These are phyloP conservation scores for Eubasilissa splendida DNA, from an alignment of 2,888 invertebrate species.

Conservation along the genomic window DNA sequence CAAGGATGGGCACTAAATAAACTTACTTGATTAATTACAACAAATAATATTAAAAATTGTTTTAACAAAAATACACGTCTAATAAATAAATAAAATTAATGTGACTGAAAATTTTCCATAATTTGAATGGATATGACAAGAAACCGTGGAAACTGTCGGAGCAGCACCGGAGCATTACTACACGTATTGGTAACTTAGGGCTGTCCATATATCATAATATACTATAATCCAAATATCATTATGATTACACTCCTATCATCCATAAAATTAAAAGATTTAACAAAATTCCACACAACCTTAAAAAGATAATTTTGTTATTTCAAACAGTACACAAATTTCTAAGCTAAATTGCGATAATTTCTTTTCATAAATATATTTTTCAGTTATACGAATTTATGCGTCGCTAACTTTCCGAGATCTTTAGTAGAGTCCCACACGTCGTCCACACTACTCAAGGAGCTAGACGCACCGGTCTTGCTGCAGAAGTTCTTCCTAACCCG, in stretches of 20 bases:
- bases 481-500: conserved; percentile 64
- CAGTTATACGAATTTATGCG: conserved; percentile 47
- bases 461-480: conserved; percentile 66
- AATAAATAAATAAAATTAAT: too few species aligned
- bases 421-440: conserved; percentile 61
- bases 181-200: too few species aligned
- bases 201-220: too few species aligned
- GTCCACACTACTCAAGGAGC: conserved; percentile 66
- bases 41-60: conserved; percentile 17
- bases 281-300: conserved; percentile 9
- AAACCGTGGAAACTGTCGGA: too few species aligned
- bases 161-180: too few species aligned
- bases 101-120: too few species aligned
- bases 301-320: conserved; percentile 8
- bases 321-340: not conserved
- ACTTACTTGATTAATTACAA: conserved; percentile 22
- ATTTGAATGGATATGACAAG: too few species aligned
- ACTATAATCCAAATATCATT: too few species aligned
- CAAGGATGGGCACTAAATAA: not conserved
- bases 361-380: not conserved
- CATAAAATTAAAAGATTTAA: conserved; percentile 4
- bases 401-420: conserved; percentile 58
- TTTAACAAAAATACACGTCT: not conserved
- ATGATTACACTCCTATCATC: too few species aligned
- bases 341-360: not conserved